Evolutionary conservation across 2,113 vertebrate species (phyloP), one percentile per base, ranked within the genome.

Genomic region (Corythoichthys intestinalis): DNA sequence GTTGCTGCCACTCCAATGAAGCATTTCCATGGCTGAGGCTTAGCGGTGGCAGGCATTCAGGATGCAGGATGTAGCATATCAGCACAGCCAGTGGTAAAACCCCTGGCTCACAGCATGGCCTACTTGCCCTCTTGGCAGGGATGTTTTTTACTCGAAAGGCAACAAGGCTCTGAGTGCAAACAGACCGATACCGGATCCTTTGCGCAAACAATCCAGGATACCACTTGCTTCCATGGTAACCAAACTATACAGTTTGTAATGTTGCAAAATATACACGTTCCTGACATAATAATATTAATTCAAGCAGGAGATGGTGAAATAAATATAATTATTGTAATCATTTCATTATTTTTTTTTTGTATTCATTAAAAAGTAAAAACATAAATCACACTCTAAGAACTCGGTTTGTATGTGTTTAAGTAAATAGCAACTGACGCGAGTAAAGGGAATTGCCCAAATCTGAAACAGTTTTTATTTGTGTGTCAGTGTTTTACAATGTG

Each of bases 21-120:
- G 49, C 50, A 84, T 92, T 74, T 84, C 91, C 91, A 90, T 89
- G 91, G 88, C 67, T 62, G 72, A 72, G 82, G 70, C 78, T 91
- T 83, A 90, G 63, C 47, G 46, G 53, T 46, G 10, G 59, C 49
- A 76, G 86, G 74, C 83, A 92, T 93, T 82, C 91, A 92, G 92
- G 92, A 93, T 90, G 78, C 88, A 91, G 91, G 87, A 89, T 81
- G 78, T 65, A 71, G 54, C 0, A 76, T 61, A 86, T 93, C 88
- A 85, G 86, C 71, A 28, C 65, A 59, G 65, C 69, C 20, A 9
- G 57, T 58, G 73, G 50, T 70, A 53, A 57, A 71, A 35, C 59
- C 49, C 35, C 71, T 60, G 69, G 39, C 50, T 61, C 82, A 54
- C 73, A 70, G 67, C 66, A 11, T 9, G 76, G 61, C 70, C 44